Evolutionary conservation across 2,888 invertebrate genomes (phyloP), one percentile per base, ranked within the genome.

Genomic region (Heliconius ethilla): DNA sequence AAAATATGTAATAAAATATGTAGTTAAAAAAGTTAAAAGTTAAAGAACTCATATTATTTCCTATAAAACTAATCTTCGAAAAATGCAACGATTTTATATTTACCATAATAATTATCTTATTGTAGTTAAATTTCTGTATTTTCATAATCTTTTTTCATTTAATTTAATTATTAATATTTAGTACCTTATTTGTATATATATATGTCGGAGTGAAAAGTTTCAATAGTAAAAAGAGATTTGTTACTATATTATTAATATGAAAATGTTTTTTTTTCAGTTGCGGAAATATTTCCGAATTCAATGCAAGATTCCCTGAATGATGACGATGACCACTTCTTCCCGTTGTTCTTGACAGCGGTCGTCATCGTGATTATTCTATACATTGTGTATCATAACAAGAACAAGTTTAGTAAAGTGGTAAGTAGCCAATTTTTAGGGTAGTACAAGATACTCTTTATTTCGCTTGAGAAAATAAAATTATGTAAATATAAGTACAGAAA

Each of bases 301-400:
- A 84, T 87, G 66, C 86, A 87, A 67, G 92, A 92, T 29, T 87
- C 85, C 1, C 91, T 87, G 81, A 76, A 86, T 0, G 91, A 90
- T 25, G 90, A 88, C 25, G 90, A 92, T 75, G 90, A 93, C 72
- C 90, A 93, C 72, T 94, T 94, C 89, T 93, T 94, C 84, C 90
- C 94, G 25, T 90, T 94, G 85, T 94, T 94, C 87, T 80, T 94
- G 82, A 92, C 91, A 5, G 89, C 88, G 15, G 86, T 94, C 9
- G 86, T 93, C 22, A 82, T 93, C 82, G 90, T 91, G 33, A 88
- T 93, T 11, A 75, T 94, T 70, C 83, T 94, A 3, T 94, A 94
- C 78, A 84, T 94, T 27, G 85, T 94, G 55, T 94, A 94, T 78
- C 94, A 94, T 81, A 94, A 94, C 83, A 94, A 94, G 85, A 92